Evolutionary conservation across 2,888 invertebrate species (phyloP), one percentile per base, ranked within the genome.

Genomic region (Escarpia spicata): DNA sequence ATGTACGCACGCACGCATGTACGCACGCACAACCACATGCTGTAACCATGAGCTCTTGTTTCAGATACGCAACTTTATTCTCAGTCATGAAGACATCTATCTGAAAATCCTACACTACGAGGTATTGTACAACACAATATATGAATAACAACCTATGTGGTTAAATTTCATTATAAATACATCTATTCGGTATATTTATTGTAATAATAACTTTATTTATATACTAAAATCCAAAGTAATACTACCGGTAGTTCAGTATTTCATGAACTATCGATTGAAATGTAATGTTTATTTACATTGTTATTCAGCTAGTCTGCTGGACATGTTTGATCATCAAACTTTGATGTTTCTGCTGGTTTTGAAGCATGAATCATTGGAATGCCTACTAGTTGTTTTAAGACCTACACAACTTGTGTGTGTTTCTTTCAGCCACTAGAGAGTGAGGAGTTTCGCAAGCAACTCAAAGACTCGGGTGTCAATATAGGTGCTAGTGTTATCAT

Each of bases 61-160:
- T 75, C 75, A 75, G 75, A 75, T 75, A 19, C 75, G 75, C 26
- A 26, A 75, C 26, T 75, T 75, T 75, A 75, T 75, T 75, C 94
- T 94, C 52, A 94, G 93, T 37, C 96, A 97, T 93, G 95, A 95
- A 93, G 96, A 96, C 37, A 94, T 97, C 9, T 95, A 97, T 93
- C 95, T 95, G 31, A 96, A 96, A 94, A 95, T 97, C 92, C 95
- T 97, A n/a, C 95, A 95, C 60, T 97, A 97, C 94, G 97, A 97
- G 95, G 97, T 96, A 94, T 94, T 93, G 91, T 75, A 75, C 26
- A 75, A n/a, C 26, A 75, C 75, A 26, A 15, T 75, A 75, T 75
- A n/a, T 26, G 26, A 75, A 26, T 6, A 75, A 26, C 26, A 75
- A 2, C 75, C 26, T 26, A 75, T 15, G 9, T 52, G 9, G 52